phyloP scores from a whole-genome alignment of 1,140 invertebrate species.

The Drosophila nannoptera region DNA sequence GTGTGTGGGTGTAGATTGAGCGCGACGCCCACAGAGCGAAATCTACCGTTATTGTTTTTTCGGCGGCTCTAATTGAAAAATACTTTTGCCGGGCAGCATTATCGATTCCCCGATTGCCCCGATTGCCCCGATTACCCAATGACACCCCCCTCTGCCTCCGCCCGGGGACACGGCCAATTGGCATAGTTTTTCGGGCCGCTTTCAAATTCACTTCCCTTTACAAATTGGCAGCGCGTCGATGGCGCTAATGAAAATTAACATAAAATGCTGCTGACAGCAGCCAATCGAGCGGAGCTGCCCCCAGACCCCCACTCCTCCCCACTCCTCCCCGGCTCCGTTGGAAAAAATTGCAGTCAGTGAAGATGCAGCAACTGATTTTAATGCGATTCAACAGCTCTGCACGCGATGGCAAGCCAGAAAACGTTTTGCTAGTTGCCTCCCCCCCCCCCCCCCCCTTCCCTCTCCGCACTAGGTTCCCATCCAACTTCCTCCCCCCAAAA shows the following conservation, averaged over 20 bases:
- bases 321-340: no score
- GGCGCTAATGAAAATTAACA: slow-evolving; percentile 77
- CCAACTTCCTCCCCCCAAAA: slow-evolving; percentile 17
- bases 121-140: no score
- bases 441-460: no score
- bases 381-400: slow-evolving; percentile 77
- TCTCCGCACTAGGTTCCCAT: background rate
- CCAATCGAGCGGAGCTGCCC: slow-evolving; percentile 64
- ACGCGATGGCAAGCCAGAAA: slow-evolving; percentile 63
- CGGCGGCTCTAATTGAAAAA: slow-evolving; percentile 73
- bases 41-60: slow-evolving; percentile 75
- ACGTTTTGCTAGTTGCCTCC: slow-evolving; percentile 65
- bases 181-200: slow-evolving; percentile 60
- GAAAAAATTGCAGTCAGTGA: slow-evolving; percentile 70
- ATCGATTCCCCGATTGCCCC: slow-evolving; percentile 7
- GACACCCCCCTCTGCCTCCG: background rate
- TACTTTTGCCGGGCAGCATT: slow-evolving; percentile 74
- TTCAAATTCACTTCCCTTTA: slow-evolving; percentile 77
- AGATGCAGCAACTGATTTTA: slow-evolving; percentile 77
- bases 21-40: slow-evolving; percentile 4
- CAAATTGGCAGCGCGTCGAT: slow-evolving; percentile 71
- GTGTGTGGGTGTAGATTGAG: no score
- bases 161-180: slow-evolving; percentile 49
- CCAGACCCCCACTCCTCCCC: no score
- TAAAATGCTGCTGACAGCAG: slow-evolving; percentile 77